Conservation (phyloP, 1,140 invertebrate species). For the Pogonognathellus flavescens region DNA sequence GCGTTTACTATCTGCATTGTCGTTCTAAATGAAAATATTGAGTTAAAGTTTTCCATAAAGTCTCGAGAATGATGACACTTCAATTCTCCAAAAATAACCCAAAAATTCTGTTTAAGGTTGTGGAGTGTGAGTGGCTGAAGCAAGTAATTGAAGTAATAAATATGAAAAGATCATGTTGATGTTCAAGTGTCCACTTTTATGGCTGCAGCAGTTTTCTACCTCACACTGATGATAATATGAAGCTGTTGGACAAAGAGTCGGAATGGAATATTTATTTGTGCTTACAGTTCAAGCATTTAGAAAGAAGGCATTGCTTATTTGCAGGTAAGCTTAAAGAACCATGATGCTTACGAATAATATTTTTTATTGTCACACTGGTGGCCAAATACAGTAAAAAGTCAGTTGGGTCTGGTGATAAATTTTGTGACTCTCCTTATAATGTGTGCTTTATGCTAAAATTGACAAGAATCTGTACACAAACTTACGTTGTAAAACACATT, state of each 20-base stretch:
- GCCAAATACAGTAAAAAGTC: constrained; percentile 32
- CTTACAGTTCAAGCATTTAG: too few relatives aligned
- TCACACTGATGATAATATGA: background rate
- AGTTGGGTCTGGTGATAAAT: constrained; percentile 33
- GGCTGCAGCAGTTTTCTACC: constrained; percentile 12
- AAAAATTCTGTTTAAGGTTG: background rate
- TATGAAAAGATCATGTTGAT: constrained; percentile 26
- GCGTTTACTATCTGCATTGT: too few relatives aligned
- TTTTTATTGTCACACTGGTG: constrained; percentile 23
- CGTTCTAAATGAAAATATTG: too few relatives aligned
- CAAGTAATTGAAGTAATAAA: constrained; percentile 41
- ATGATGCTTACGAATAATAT: background rate
- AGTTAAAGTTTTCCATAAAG: too few relatives aligned
- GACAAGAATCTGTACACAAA: constrained; percentile 30
- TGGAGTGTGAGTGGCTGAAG: background rate
- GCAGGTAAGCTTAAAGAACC: too few relatives aligned
- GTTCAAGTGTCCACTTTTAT: constrained; percentile 19
- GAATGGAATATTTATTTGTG: too few relatives aligned
- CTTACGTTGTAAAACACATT: constrained; percentile 32
- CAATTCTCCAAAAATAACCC: too few relatives aligned
- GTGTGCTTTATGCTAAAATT: constrained; percentile 50
- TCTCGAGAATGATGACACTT: too few relatives aligned
- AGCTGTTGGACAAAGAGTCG: background rate
- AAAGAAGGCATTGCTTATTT: too few relatives aligned
- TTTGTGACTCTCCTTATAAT: constrained; percentile 24